phyloP scores from a whole-genome alignment of 2,888 invertebrate species.

The Cryptocephalus moraei region DNA sequence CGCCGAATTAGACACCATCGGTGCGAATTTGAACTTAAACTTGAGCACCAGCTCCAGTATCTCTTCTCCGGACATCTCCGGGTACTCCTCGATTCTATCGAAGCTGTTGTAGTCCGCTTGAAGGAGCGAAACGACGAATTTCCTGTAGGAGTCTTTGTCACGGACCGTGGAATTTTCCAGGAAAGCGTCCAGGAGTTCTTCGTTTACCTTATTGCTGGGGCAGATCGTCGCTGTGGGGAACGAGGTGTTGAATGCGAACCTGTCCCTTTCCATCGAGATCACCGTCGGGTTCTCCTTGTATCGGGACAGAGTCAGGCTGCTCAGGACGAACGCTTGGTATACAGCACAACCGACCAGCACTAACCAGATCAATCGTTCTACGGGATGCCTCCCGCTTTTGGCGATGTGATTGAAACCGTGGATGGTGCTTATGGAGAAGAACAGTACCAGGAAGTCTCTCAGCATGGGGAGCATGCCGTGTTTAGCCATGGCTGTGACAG shows the following conservation, averaged over 20 bases:
- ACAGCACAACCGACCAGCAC: slow-evolving; percentile 22
- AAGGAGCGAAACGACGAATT: slow-evolving; percentile 47
- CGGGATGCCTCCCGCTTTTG: slow-evolving; percentile 19
- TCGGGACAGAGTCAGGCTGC: slow-evolving; percentile 48
- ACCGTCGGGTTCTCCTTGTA: slow-evolving; percentile 63
- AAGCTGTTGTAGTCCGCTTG: slow-evolving; percentile 52
- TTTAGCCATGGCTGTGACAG: no score
- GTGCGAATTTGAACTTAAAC: slow-evolving; percentile 43
- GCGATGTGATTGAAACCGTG: slow-evolving; percentile 30
- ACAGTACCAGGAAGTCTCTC: slow-evolving; percentile 11
- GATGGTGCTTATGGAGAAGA: slow-evolving; percentile 28
- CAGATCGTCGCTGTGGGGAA: slow-evolving; percentile 62
- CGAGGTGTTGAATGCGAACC: slow-evolving; percentile 60
- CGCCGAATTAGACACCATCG: slow-evolving; percentile 35
- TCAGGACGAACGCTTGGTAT: slow-evolving; percentile 31
- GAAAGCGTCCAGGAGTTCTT: slow-evolving; percentile 43
- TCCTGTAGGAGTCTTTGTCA: slow-evolving; percentile 44
- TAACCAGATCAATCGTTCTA: slow-evolving; percentile 29
- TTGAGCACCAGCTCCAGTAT: slow-evolving; percentile 48
- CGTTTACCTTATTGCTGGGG: slow-evolving; percentile 47
- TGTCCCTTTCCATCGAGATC: slow-evolving; percentile 63
- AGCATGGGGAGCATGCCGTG: no score
- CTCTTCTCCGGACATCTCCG: slow-evolving; percentile 43
- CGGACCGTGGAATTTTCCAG: slow-evolving; percentile 26
- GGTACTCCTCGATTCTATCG: slow-evolving; percentile 44